phyloP scores from a whole-genome alignment of 2,113 vertebrate species.

The Setophaga coronata region DNA sequence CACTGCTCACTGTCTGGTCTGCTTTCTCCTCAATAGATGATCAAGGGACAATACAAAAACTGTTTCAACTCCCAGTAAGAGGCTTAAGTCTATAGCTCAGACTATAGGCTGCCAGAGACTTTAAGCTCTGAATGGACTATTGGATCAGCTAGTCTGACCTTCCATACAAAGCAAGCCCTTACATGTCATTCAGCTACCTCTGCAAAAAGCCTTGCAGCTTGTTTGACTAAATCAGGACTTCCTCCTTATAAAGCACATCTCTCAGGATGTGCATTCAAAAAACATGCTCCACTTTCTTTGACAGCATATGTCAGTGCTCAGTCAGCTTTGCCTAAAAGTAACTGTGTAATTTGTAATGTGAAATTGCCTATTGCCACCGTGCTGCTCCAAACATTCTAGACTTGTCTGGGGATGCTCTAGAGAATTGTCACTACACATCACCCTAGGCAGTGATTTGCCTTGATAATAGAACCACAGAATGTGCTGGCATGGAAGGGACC shows the following conservation, averaged over 20 bases:
- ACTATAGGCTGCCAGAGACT: constrained; percentile 25
- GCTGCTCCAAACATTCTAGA: not conserved
- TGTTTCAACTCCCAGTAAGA: constrained; percentile 52
- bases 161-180: not conserved
- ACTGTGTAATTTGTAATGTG: accelerated
- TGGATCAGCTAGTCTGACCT: constrained; percentile 45
- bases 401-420: not conserved
- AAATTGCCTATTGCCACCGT: not conserved
- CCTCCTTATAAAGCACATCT: not conserved
- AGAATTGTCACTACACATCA: not conserved
- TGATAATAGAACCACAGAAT: not conserved
- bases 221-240: not conserved
- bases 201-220: not conserved
- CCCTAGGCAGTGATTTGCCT: not conserved
- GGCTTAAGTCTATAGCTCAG: constrained; percentile 47
- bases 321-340: not conserved
- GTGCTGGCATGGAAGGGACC: not conserved
- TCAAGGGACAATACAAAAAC: constrained; percentile 43
- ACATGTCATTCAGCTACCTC: not conserved
- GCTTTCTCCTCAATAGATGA: constrained; percentile 7
- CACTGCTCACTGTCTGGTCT: not conserved
- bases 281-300: not conserved
- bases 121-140: constrained; percentile 46
- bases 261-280: not conserved
- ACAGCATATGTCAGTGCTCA: not conserved